Base-by-base conservation (phyloP, 2,888 invertebrate genomes). In the Oscheius sp. region DNA sequence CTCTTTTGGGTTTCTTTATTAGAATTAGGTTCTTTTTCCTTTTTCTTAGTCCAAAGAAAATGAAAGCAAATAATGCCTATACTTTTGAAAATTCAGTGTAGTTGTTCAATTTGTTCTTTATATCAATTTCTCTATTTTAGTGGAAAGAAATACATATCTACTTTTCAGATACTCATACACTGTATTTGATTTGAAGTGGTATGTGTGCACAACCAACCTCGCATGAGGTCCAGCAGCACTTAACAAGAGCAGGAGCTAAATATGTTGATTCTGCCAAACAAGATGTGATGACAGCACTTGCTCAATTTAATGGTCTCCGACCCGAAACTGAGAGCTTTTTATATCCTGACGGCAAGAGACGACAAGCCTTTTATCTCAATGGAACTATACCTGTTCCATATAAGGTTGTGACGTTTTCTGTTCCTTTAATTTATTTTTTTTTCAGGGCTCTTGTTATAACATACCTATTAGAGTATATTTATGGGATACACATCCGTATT, bases 391-490 rank as follows among this genome's bases (percentile, higher is more conserved):
- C 91, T 49, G 90, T 91, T 2, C 78, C 77, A 25, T 91, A 90
- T 76, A 90, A 89, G 88, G 90, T 90, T 88, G 78, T 35, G 35
- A 35, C 3, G 5, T 6, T 35, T 75, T 74, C 61, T 43, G 64
- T 41, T 6, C 5, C 35, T 35, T 35, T 9, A 9, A n/a, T n/a
- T 53, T 66, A 18, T 21, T 45, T 66, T 35, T 61, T 75, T 77
- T 86, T 85, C 56, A 86, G 93, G 93, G 93, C 74, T 91, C 92
- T 74, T 92, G 91, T 58, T 99, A 99, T 90, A 95, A 98, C 90
- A 99, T 99, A 89, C 99, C 99, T 16, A 93, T 99, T 52, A 93
- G 94, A 88, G 93, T 99, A 86, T 98, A 95, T 95, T 89, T 99
- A 64, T 93, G 95, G 93, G 96, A 98, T 88, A 96, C 96, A 3